Percentiles rank a stretch among this genome's conserved stretches.
phyloP scores from a whole-genome alignment of 2,888 invertebrate genomes.

The Heteromyza rotundicornis region DNA sequence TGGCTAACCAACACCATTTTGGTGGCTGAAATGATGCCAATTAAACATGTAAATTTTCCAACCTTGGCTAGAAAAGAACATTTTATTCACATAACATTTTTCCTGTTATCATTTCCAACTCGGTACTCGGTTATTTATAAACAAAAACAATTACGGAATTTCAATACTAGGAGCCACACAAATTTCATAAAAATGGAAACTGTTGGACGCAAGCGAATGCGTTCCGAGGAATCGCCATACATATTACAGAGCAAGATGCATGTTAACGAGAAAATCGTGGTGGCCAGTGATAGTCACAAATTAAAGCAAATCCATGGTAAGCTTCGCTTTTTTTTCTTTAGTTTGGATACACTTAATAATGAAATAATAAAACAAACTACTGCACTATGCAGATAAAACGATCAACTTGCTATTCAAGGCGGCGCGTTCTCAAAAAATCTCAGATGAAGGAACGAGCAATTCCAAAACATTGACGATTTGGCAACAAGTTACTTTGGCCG shows the following conservation, averaged over 20 bases:
- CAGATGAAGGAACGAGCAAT: neutral
- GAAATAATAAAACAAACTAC: neutral
- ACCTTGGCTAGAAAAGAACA: too few relatives aligned
- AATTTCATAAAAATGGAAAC: conserved; percentile 8
- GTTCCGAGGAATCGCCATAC: conserved; percentile 28
- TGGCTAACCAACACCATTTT: too few relatives aligned
- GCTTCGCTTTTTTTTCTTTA: neutral
- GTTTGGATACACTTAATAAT: neutral
- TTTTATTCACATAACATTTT: too few relatives aligned
- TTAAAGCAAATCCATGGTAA: conserved; percentile 49
- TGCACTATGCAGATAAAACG: conserved; percentile 42
- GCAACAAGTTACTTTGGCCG: conserved; percentile 39
- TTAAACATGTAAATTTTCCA: too few relatives aligned
- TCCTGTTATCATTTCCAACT: too few relatives aligned
- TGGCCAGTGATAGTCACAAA: conserved; percentile 39
- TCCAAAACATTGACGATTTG: conserved; percentile 23
- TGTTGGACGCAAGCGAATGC: conserved; percentile 31
- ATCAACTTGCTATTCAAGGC: conserved; percentile 43
- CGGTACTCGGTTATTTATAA: too few relatives aligned
- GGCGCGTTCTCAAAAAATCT: conserved; percentile 24
- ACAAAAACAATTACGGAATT: too few relatives aligned
- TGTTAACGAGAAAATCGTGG: conserved; percentile 43
- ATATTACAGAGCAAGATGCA: conserved; percentile 42
- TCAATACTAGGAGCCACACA: too few relatives aligned
- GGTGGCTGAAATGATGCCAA: too few relatives aligned